phyloP scores from a whole-genome alignment of 2,113 vertebrate species.

The Atherinomorus stipes region DNA sequence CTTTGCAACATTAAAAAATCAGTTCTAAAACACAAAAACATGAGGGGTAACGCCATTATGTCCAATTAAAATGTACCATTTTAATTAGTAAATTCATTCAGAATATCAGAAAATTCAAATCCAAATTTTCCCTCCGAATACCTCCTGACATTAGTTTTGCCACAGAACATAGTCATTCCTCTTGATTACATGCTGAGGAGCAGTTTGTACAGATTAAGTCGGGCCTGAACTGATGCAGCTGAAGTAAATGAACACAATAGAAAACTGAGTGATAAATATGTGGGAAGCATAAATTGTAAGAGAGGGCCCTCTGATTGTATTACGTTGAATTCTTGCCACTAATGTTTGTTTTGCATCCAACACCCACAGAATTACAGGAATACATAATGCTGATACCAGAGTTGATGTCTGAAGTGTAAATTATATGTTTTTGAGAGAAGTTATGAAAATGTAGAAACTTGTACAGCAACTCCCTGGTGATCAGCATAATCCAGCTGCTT shows the following conservation, averaged over 20 bases:
- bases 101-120: no score
- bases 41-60: no score
- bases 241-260: background rate
- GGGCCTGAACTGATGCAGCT: background rate
- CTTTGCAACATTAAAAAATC: no score
- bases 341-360: background rate
- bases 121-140: no score
- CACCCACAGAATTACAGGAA: constrained; percentile 14
- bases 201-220: background rate
- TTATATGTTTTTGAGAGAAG: constrained; percentile 23
- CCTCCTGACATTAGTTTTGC: no score
- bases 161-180: no score
- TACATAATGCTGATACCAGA: background rate
- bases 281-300: background rate
- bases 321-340: background rate
- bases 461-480: constrained; percentile 34
- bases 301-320: background rate
- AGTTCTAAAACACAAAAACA: no score
- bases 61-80: no score
- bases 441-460: constrained; percentile 42
- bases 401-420: constrained; percentile 13
- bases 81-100: no score
- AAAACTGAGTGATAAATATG: background rate
- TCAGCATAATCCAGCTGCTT: constrained; percentile 57
- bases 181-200: background rate